Evolutionary conservation across 2,888 invertebrate species (phyloP), one percentile per base, ranked within the genome.

Genomic region (Caenorhabditis angaria): DNA sequence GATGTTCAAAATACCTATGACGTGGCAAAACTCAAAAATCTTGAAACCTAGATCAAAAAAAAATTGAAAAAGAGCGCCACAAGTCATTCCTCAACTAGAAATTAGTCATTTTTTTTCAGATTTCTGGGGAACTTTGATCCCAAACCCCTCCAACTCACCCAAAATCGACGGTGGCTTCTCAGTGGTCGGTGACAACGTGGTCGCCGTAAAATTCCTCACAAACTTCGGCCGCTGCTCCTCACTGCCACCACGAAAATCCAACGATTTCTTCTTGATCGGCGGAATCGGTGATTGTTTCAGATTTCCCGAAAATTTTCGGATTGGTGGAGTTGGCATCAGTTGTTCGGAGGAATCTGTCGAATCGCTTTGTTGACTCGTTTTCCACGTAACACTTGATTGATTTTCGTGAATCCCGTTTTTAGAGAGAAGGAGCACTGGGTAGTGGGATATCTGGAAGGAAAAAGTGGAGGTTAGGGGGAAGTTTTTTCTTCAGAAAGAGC

Each of bases 211-310:
- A 41, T 41, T 41, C 18, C 41, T 6, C 41, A 41, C 41, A 41
- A 41, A 41, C 18, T 18, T 41, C 18, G 41, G 41, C 18, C 41
- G 41, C 18, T 41, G 14, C 18, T 41, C 41, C n/a, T n/a, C n/a
- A n/a, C n/a, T n/a, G 41, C 18, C 18, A 18, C 14, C 14, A 3
- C 41, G 41, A 41, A 18, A 14, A 41, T 41, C 41, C 41, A 41
- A 41, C 3, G 41, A 41, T 41, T 41, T 41, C 41, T 41, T 41
- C 18, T 41, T 41, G 10, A 41, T 41, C 14, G 41, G 6, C 14
- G 41, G 41, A 41, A 41, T 41, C 18, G 41, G 41, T 41, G 41
- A 41, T 18, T 69, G 41, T 41, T 18, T 41, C 14, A 41, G 18
- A 14, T 41, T 41, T 41, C 41, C 41, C 3, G 41, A 41, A 12